Percentiles rank a stretch among this genome's conserved stretches.
These are phyloP conservation scores for Urophycis tenuis DNA, from an alignment of 2,797 vertebrate species.

Conservation along the genomic window DNA sequence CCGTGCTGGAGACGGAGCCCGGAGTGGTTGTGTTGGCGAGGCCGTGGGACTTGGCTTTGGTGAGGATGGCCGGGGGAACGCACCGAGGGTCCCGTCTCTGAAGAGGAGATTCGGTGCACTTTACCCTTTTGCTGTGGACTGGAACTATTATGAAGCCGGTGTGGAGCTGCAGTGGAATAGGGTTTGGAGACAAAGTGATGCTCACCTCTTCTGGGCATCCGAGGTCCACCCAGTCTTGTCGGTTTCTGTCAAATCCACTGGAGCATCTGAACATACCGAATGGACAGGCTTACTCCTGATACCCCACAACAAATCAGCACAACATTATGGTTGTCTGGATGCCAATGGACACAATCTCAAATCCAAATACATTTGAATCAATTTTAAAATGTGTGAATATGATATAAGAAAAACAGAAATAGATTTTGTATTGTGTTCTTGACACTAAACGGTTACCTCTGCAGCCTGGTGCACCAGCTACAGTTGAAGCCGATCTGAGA, in stretches of 20 bases:
- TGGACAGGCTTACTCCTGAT: background rate
- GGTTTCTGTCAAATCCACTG: conserved; percentile 91
- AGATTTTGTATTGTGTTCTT: background rate
- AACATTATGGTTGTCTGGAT: background rate
- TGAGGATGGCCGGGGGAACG: conserved; percentile 55
- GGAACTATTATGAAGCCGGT: background rate
- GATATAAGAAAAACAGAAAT: background rate
- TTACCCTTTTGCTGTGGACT: background rate
- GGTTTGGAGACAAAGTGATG: conserved; percentile 6
- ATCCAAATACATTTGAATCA: background rate
- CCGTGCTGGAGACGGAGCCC: conserved; percentile 44
- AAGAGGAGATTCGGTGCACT: background rate
- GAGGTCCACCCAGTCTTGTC: conserved; percentile 94
- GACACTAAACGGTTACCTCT: conserved; percentile 69
- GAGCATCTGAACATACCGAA: conserved; percentile 77
- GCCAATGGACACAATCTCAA: background rate
- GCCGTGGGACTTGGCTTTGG: conserved; percentile 49
- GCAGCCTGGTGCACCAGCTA: conserved; percentile 91
- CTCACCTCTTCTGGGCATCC: conserved; percentile 88
- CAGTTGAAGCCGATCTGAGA: conserved; percentile 95
- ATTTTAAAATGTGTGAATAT: background rate
- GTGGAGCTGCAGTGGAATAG: background rate
- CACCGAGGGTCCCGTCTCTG: conserved; percentile 82
- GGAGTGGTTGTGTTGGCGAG: conserved; percentile 59
- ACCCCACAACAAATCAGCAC: background rate